A percentile compares a stretch with the other conserved stretches of the same genome.
Conservation (phyloP, 2,113 vertebrate species). For the Strigops habroptila region DNA sequence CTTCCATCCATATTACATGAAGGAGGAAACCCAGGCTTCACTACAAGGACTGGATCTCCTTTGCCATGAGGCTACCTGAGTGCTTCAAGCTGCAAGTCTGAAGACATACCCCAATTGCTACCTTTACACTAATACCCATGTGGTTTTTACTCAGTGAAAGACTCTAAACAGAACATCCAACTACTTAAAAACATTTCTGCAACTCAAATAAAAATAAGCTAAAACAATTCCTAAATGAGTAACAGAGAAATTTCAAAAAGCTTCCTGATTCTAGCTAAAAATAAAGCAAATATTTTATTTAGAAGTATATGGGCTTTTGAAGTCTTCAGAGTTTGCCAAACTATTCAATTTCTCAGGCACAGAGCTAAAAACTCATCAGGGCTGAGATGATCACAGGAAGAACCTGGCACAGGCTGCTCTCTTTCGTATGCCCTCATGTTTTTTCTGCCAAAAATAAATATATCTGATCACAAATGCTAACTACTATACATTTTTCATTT, state of each 20-base stretch:
- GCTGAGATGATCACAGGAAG: constrained; percentile 59
- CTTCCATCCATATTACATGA: background rate
- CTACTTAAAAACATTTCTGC: background rate
- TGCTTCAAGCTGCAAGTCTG: background rate
- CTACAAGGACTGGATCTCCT: background rate
- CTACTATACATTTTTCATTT: constrained; percentile 45
- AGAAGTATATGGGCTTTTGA: constrained; percentile 6
- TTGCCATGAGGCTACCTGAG: background rate
- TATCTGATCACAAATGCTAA: constrained; percentile 39
- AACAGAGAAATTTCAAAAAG: constrained; percentile 11
- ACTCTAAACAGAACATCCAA: background rate
- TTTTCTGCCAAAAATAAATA: constrained; percentile 59
- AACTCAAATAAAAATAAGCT: background rate
- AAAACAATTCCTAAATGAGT: background rate
- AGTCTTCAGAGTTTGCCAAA: constrained; percentile 31
- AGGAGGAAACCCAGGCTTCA: background rate
- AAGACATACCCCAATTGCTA: background rate
- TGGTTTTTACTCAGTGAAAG: background rate
- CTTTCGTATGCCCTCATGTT: constrained; percentile 43
- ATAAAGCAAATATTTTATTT: constrained; percentile 48
- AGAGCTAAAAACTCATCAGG: constrained; percentile 47
- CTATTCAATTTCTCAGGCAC: constrained; percentile 50
- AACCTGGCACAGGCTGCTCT: constrained; percentile 39
- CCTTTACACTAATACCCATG: background rate
- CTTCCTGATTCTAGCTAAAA: constrained; percentile 23